phyloP scores from a whole-genome alignment of 2,888 invertebrate genomes.

The Tromatobia lineatoria region DNA sequence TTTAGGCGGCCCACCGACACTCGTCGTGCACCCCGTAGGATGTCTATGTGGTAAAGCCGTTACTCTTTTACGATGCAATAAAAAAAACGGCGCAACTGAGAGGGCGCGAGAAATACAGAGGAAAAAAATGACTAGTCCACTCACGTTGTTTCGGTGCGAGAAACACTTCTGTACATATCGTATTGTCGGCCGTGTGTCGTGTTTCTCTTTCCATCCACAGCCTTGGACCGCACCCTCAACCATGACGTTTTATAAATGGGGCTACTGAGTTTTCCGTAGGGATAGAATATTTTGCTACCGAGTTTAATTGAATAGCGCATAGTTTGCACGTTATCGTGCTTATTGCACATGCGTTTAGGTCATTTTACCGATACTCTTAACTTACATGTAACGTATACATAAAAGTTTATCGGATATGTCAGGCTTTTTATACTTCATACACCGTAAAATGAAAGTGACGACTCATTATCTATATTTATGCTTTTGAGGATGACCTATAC shows the following conservation, averaged over 20 bases:
- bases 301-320: slow-evolving; percentile 27
- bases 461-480: too few species aligned
- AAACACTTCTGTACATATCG: slow-evolving; percentile 68
- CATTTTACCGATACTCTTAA: neutral
- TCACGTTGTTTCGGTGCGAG: slow-evolving; percentile 77
- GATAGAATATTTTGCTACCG: neutral
- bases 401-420: too few species aligned
- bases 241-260: slow-evolving; percentile 24
- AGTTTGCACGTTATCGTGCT: slow-evolving; percentile 1
- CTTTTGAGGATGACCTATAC: too few species aligned
- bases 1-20: slow-evolving; percentile 41
- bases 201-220: slow-evolving; percentile 9
- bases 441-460: too few species aligned
- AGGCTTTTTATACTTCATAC: too few species aligned
- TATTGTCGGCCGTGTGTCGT: slow-evolving; percentile 30
- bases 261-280: slow-evolving; percentile 11
- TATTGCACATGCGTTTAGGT: neutral
- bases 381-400: too few species aligned
- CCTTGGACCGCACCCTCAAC: neutral
- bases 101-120: slow-evolving; percentile 37
- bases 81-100: slow-evolving; percentile 63
- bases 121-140: slow-evolving; percentile 78
- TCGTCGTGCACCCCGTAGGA: slow-evolving; percentile 35
- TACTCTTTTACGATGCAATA: slow-evolving; percentile 76
- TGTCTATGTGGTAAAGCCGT: slow-evolving; percentile 60